phyloP scores from a whole-genome alignment of 2,113 vertebrate species.

The Oreochromis aureus region DNA sequence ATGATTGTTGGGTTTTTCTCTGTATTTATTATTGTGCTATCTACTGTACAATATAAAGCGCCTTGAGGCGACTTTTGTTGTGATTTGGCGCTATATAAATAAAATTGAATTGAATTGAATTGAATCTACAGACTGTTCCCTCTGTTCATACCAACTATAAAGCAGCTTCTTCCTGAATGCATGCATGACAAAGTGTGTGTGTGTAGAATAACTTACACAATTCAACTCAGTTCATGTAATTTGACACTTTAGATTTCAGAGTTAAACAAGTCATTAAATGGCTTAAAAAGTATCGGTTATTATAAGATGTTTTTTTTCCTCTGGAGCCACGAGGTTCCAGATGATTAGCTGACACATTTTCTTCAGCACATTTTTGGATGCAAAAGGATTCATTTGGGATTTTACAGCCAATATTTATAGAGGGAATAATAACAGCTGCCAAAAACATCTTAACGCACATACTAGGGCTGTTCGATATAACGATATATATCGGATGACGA shows the following conservation, averaged over 20 bases:
- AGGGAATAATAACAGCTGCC: neutral
- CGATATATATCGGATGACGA: no score
- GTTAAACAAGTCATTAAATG: neutral
- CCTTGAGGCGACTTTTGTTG: no score
- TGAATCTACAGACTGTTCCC: neutral
- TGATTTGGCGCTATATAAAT: no score
- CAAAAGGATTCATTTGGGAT: neutral
- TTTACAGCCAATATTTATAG: neutral
- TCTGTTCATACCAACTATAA: neutral
- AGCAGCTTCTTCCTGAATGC: neutral
- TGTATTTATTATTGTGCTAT: no score
- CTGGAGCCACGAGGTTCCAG: neutral
- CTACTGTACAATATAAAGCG: no score
- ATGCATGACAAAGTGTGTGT: neutral
- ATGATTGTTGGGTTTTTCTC: no score
- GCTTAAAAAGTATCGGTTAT: fast-evolving
- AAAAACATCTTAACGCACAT: neutral
- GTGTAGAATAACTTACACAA: neutral
- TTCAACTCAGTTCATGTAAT: neutral
- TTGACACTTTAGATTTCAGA: neutral
- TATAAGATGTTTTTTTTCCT: neutral
- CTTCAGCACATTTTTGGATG: neutral
- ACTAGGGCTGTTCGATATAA: no score
- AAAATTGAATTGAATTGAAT: no score
- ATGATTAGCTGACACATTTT: fast-evolving